phyloP scores from a whole-genome alignment of 2,113 vertebrate genomes.

The Cheilinus undulatus region DNA sequence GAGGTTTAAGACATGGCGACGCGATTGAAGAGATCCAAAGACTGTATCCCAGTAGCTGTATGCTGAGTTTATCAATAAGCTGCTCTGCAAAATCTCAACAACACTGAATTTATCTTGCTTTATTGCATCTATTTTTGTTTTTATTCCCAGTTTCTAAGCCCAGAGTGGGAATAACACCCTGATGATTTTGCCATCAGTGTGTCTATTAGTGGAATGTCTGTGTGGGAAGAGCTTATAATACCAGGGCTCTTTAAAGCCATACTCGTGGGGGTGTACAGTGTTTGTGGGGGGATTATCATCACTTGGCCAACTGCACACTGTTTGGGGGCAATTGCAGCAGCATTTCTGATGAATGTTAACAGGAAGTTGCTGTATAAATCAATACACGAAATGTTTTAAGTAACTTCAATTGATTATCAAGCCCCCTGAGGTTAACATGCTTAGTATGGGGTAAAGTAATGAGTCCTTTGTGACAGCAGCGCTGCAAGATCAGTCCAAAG shows the following conservation, averaged over 20 bases:
- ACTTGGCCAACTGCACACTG: constrained; percentile 46
- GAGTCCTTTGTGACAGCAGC: constrained; percentile 6
- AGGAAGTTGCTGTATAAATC: not conserved
- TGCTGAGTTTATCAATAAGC: not conserved
- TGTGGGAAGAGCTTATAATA: constrained; percentile 64
- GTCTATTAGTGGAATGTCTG: constrained; percentile 44
- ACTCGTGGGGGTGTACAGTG: constrained; percentile 42
- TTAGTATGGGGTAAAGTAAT: constrained; percentile 20
- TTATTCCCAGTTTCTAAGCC: constrained; percentile 23
- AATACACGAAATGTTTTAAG: constrained; percentile 1
- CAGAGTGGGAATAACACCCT: constrained; percentile 38
- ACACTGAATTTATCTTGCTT: constrained; percentile 11
- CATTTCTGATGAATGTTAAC: constrained; percentile 28
- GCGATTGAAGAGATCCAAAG: not conserved
- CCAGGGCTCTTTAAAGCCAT: constrained; percentile 55
- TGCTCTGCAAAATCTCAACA: not conserved
- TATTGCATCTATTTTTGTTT: constrained; percentile 34
- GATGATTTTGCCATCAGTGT: constrained; percentile 27
- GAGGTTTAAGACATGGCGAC: not conserved
- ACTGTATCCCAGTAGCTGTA: not conserved
- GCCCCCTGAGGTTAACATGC: not conserved
- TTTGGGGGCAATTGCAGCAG: constrained; percentile 34
- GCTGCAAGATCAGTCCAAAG: constrained; percentile 59
- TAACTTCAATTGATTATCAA: constrained; percentile 17
- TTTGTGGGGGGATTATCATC: constrained; percentile 44